Evolutionary conservation across 2,113 vertebrate genomes (phyloP).

Genomic region (Phainopepla nitens): DNA sequence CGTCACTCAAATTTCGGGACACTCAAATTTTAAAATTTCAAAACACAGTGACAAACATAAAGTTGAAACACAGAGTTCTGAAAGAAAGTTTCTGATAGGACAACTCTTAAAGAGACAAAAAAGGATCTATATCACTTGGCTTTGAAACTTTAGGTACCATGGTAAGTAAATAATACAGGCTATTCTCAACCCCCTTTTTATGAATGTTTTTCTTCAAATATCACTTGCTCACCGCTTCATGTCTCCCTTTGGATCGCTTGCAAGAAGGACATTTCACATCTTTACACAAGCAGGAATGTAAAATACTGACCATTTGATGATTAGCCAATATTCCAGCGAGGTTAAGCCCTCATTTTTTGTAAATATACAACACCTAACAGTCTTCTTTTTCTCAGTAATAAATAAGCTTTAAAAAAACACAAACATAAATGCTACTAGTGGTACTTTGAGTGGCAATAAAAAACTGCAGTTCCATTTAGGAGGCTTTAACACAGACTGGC

Average conservation of each 20-base stretch:
- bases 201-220: background rate
- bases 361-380: background rate
- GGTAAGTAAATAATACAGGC: background rate
- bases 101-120: background rate
- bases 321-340: background rate
- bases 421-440: background rate
- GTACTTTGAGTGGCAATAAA: background rate
- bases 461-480: background rate
- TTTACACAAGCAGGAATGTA: background rate
- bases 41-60: background rate
- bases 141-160: background rate
- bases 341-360: background rate
- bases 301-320: background rate
- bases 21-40: background rate
- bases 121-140: background rate
- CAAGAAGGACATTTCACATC: background rate
- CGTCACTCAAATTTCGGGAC: background rate
- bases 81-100: background rate
- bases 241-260: background rate
- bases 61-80: background rate
- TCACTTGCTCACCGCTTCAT: background rate
- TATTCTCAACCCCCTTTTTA: background rate
- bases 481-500: background rate
- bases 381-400: background rate
- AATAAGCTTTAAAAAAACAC: background rate